Conservation (phyloP, 2,113 vertebrate species). For the Pseudorectes ferrugineus region DNA sequence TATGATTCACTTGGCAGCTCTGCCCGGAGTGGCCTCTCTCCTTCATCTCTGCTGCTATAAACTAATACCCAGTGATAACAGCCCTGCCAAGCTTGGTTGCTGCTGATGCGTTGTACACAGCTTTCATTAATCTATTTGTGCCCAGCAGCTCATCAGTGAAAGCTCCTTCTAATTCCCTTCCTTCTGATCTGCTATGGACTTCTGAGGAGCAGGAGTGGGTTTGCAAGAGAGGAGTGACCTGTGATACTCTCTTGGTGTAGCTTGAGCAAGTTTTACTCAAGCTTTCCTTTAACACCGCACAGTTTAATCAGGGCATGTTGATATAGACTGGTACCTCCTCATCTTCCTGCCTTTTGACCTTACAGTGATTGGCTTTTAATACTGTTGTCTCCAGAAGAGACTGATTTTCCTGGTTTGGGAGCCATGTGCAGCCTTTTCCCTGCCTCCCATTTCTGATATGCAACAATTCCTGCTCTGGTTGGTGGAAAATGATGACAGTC, state of each 20-base stretch:
- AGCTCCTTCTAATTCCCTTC: slow-evolving; percentile 2
- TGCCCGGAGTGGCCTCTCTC: neutral
- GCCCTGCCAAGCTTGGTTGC: neutral
- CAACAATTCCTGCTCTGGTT: neutral
- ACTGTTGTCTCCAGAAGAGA: neutral
- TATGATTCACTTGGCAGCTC: neutral
- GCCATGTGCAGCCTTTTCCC: neutral
- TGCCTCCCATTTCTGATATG: neutral
- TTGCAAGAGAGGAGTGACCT: neutral
- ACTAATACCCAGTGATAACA: neutral
- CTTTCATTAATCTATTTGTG: slow-evolving; percentile 9
- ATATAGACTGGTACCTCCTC: neutral
- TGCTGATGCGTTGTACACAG: neutral
- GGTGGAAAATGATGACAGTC: neutral
- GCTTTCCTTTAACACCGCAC: neutral
- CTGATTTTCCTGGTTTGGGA: neutral
- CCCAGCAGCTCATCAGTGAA: slow-evolving; percentile 5
- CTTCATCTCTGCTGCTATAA: neutral
- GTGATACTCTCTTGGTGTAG: neutral
- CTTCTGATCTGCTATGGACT: neutral
- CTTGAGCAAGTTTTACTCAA: neutral
- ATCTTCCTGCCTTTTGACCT: neutral
- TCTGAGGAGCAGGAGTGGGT: neutral
- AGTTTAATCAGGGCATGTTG: neutral
- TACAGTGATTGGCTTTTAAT: neutral